A percentile compares a stretch with the other conserved stretches of the same genome.
These are phyloP conservation scores for Lathamus discolor DNA, from an alignment of 2,113 vertebrate species.

Conservation along the genomic window DNA sequence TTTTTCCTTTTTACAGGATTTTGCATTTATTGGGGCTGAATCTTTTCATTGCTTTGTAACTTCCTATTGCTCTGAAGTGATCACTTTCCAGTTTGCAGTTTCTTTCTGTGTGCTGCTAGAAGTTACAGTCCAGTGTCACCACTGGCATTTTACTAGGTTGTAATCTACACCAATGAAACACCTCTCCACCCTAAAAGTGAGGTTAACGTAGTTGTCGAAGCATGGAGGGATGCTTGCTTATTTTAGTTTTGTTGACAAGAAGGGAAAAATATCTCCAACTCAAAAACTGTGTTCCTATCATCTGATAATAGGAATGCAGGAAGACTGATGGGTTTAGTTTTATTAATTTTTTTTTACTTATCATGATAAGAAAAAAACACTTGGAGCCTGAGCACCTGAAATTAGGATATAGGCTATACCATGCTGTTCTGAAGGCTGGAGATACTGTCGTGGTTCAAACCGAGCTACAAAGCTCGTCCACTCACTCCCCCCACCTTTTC, in stretches of 20 bases:
- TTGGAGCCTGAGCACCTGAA: neutral
- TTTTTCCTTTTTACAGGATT: neutral
- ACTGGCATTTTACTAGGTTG: neutral
- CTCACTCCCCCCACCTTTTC: too few relatives aligned
- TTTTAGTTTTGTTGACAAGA: neutral
- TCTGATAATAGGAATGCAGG: neutral
- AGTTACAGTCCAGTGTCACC: neutral
- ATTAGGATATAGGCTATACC: neutral
- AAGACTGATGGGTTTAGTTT: neutral
- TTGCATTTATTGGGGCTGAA: neutral
- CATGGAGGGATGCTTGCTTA: neutral
- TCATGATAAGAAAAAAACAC: neutral
- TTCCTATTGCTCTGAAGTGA: neutral
- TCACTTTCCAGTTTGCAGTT: neutral
- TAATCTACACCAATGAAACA: neutral
- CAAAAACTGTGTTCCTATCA: neutral
- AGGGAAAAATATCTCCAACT: neutral
- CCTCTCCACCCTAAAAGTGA: neutral
- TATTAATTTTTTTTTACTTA: neutral
- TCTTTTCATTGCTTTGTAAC: neutral
- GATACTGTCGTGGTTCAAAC: neutral
- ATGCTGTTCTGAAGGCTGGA: neutral
- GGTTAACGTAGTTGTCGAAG: neutral
- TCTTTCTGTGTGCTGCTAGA: neutral
- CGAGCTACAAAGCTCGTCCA: too few relatives aligned